A percentile compares a stretch with the other conserved stretches of the same genome.
phyloP scores from a whole-genome alignment of 2,113 vertebrate genomes.

The Chamaea fasciata region DNA sequence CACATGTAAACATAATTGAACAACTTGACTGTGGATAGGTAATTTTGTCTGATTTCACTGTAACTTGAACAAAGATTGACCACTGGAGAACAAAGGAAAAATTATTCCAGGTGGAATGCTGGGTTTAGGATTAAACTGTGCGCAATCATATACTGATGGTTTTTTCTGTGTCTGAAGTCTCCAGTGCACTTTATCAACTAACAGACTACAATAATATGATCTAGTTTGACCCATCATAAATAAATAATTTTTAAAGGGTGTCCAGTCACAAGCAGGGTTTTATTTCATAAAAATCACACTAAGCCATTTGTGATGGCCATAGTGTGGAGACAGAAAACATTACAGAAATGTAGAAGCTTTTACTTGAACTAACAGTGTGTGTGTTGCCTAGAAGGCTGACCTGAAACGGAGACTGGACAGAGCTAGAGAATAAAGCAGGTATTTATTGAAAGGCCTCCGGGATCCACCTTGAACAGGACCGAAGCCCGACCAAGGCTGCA shows the following conservation, averaged over 20 bases:
- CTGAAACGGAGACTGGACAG: too few relatives aligned
- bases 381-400: too few relatives aligned
- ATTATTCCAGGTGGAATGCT: neutral
- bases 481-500: too few relatives aligned
- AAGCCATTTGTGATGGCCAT: neutral
- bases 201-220: neutral
- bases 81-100: neutral
- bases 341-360: neutral
- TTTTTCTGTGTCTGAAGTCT: neutral
- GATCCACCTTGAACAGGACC: too few relatives aligned
- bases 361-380: neutral
- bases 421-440: too few relatives aligned
- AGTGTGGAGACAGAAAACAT: neutral
- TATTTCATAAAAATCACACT: slow-evolving; percentile 3
- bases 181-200: neutral
- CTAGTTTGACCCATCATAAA: neutral
- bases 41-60: neutral
- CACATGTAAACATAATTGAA: neutral
- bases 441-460: too few relatives aligned
- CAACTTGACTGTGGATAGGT: neutral
- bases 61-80: neutral
- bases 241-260: neutral
- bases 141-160: neutral
- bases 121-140: neutral
- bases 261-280: neutral